These are phyloP conservation scores for Leptinotarsa undecemlineata DNA, from an alignment of 1,140 invertebrate genomes.

Conservation along the genomic window DNA sequence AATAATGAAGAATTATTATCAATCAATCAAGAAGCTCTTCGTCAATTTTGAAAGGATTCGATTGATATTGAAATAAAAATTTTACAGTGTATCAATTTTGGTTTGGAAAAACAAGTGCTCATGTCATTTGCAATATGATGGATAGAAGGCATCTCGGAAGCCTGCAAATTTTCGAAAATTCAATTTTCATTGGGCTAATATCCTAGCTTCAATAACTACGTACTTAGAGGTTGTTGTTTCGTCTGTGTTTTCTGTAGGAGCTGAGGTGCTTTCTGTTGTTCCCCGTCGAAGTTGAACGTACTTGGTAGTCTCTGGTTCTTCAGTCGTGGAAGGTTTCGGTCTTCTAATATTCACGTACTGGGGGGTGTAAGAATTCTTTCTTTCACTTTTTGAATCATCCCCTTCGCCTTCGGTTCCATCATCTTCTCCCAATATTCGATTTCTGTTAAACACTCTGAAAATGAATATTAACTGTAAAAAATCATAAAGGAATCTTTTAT, in stretches of 20 bases:
- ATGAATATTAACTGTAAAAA: conserved; percentile 24
- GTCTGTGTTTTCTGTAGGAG: conserved; percentile 48
- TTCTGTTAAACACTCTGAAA: conserved; percentile 32
- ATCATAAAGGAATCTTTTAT: neutral
- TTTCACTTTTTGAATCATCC: conserved; percentile 49
- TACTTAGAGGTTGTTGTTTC: conserved; percentile 19
- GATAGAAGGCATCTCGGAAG: no score
- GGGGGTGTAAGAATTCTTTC: conserved; percentile 51
- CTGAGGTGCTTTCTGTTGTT: conserved; percentile 43
- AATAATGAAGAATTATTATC: no score
- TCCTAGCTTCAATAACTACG: neutral
- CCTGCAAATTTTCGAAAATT: no score
- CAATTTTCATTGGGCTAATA: no score
- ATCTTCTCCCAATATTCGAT: conserved; percentile 49
- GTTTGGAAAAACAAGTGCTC: no score
- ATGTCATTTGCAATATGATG: no score
- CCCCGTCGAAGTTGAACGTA: conserved; percentile 37
- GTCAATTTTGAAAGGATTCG: no score
- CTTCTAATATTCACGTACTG: conserved; percentile 72
- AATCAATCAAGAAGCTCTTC: no score
- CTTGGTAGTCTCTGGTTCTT: conserved; percentile 43
- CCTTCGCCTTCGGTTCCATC: conserved; percentile 40
- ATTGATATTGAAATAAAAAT: no score
- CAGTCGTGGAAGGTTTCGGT: conserved; percentile 59
- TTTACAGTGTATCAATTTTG: no score